These are phyloP conservation scores for Drosophila dives DNA, from an alignment of 2,888 invertebrate genomes.

Conservation along the genomic window DNA sequence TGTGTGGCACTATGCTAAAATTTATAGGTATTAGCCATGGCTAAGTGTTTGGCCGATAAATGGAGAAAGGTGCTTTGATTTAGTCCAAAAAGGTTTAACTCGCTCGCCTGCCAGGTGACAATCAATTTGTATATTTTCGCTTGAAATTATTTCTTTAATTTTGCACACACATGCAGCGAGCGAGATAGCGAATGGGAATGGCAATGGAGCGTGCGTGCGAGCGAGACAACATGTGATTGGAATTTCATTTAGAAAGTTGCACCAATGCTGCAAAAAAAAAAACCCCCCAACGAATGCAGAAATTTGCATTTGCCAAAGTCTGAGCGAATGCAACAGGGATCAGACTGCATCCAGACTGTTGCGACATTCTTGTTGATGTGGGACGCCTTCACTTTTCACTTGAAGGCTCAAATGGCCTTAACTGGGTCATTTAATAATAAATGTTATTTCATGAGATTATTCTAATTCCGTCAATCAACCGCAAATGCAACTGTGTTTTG, in stretches of 20 bases:
- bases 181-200: not conserved
- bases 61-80: constrained; percentile 76
- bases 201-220: not conserved
- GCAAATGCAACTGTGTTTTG: constrained; percentile 67
- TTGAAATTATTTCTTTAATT: constrained; percentile 83
- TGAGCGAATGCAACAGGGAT: constrained; percentile 58
- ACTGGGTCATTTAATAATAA: constrained; percentile 82
- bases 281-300: constrained; percentile 40
- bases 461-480: constrained; percentile 82
- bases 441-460: constrained; percentile 64
- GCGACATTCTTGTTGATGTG: constrained; percentile 73
- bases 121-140: constrained; percentile 82
- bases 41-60: constrained; percentile 35
- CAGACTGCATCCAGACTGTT: constrained; percentile 32
- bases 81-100: constrained; percentile 44
- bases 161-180: constrained; percentile 64
- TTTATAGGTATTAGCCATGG: constrained; percentile 42
- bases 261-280: constrained; percentile 12
- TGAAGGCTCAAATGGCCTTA: constrained; percentile 53
- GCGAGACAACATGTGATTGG: constrained; percentile 53
- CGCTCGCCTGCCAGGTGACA: constrained; percentile 77
- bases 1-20: constrained; percentile 35
- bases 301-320: constrained; percentile 78
- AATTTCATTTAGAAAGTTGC: constrained; percentile 80
- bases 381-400: constrained; percentile 78